Evolutionary conservation across 1,140 invertebrate species (phyloP).

Genomic region (Drosophila albomicans): DNA sequence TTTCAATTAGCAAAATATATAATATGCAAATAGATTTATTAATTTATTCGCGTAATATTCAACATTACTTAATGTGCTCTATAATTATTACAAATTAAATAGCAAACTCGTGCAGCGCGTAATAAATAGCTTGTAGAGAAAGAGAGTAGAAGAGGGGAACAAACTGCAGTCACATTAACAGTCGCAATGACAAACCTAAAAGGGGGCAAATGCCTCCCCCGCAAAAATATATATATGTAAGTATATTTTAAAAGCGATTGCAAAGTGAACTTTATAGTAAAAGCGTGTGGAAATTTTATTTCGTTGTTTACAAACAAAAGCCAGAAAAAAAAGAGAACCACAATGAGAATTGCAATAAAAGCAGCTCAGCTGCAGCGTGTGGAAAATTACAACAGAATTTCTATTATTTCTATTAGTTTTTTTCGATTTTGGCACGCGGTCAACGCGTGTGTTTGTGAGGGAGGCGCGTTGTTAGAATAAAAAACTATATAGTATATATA

Average conservation of each 20-base stretch:
- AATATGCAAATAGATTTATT: neutral
- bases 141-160: neutral
- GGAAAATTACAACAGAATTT: constrained; percentile 68
- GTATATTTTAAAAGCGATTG: constrained; percentile 54
- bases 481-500: neutral
- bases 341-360: constrained; percentile 28
- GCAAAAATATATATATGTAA: constrained; percentile 3
- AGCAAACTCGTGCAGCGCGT: neutral
- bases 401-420: constrained; percentile 31
- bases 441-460: constrained; percentile 41
- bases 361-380: constrained; percentile 17
- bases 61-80: neutral
- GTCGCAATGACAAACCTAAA: constrained; percentile 7
- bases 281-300: constrained; percentile 60
- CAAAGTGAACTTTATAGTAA: constrained; percentile 23
- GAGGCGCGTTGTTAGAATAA: neutral
- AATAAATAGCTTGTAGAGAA: neutral
- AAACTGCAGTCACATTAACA: constrained; percentile 4
- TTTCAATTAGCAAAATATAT: neutral
- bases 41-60: neutral
- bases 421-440: constrained; percentile 57
- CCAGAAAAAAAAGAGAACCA: neutral
- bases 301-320: constrained; percentile 46
- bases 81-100: neutral
- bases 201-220: constrained; percentile 14